phyloP scores from a whole-genome alignment of 1,140 invertebrate species.

The Belonocnema kinseyi region DNA sequence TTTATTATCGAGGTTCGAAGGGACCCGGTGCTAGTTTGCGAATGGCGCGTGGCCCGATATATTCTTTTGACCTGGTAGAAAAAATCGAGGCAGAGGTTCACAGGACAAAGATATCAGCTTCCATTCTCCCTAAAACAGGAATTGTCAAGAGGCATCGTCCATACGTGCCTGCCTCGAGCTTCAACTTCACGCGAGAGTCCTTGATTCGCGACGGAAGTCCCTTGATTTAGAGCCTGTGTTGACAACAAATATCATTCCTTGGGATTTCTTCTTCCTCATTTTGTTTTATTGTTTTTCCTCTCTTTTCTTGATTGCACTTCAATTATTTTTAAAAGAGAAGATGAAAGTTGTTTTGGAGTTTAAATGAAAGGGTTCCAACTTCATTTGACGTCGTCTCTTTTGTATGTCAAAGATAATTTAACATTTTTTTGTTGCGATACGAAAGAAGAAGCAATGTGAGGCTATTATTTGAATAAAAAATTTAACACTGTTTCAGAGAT shows the following conservation, averaged over 20 bases:
- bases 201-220: conserved; percentile 52
- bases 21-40: conserved; percentile 53
- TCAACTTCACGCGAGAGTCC: conserved; percentile 52
- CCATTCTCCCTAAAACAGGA: conserved; percentile 43
- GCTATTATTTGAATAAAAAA: too few species aligned
- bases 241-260: conserved; percentile 51
- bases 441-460: not conserved
- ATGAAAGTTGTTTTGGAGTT: too few species aligned
- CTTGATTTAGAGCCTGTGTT: conserved; percentile 52
- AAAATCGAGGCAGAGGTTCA: conserved; percentile 24
- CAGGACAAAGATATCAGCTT: conserved; percentile 54
- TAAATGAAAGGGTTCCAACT: not conserved
- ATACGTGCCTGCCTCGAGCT: conserved; percentile 48
- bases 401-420: not conserved
- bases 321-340: conserved; percentile 50
- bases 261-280: conserved; percentile 45
- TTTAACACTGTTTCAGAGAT: too few species aligned
- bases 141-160: conserved; percentile 30
- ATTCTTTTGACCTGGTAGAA: conserved; percentile 38
- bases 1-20: conserved; percentile 66
- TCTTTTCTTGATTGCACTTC: conserved; percentile 52
- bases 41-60: conserved; percentile 50
- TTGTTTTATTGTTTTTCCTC: too few species aligned
- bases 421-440: not conserved
- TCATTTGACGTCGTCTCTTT: conserved; percentile 42